Percentiles rank a stretch among this genome's conserved stretches.
phyloP scores from a whole-genome alignment of 2,888 invertebrate species.

The Heliconius erato region DNA sequence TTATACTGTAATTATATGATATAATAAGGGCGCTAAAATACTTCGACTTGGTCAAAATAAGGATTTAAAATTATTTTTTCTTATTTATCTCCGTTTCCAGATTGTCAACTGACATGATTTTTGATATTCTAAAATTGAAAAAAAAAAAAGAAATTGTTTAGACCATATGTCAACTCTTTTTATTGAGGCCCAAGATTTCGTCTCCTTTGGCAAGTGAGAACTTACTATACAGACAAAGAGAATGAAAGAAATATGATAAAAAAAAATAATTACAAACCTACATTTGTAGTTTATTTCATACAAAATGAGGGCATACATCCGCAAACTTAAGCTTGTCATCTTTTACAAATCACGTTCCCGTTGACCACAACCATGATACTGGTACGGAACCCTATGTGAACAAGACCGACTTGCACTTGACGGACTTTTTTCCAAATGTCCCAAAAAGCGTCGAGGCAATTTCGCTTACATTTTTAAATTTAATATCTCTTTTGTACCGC shows the following conservation, averaged over 20 bases:
- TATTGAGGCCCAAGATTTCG: too few relatives aligned
- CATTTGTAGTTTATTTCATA: background rate
- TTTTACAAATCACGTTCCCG: background rate
- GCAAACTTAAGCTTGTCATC: background rate
- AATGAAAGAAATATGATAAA: background rate
- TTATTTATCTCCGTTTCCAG: too few relatives aligned
- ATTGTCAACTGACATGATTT: too few relatives aligned
- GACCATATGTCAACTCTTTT: too few relatives aligned
- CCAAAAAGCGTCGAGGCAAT: slow-evolving; percentile 45
- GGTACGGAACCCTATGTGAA: background rate
- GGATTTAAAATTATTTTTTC: too few relatives aligned
- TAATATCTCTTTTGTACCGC: slow-evolving; percentile 75
- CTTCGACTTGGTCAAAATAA: too few relatives aligned
- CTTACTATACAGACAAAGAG: background rate
- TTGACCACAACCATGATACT: background rate
- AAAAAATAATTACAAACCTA: too few relatives aligned
- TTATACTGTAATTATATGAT: too few relatives aligned
- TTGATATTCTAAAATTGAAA: too few relatives aligned
- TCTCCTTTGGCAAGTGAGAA: too few relatives aligned
- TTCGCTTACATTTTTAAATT: slow-evolving; percentile 77
- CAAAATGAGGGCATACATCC: background rate
- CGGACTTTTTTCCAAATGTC: slow-evolving; percentile 37
- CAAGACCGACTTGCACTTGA: background rate
- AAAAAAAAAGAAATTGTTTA: too few relatives aligned
- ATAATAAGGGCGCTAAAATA: too few relatives aligned